Evolutionary conservation across 2,888 invertebrate genomes (phyloP).

Genomic region (Drosophila picticornis): DNA sequence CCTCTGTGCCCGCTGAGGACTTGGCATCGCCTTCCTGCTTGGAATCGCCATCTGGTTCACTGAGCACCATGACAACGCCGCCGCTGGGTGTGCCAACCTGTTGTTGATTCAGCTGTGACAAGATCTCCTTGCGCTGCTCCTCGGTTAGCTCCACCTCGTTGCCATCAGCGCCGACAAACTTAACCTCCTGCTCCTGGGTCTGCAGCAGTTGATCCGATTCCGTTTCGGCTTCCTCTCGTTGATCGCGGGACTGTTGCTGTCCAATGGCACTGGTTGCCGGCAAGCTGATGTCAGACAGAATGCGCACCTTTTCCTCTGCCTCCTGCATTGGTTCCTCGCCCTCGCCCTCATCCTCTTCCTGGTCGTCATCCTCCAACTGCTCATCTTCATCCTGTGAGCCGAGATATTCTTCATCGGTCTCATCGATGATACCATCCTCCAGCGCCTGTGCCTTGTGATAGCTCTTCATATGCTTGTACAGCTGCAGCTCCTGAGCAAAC

Average conservation of each 20-base stretch:
- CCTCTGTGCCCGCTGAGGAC: constrained; percentile 68
- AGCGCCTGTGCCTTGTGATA: constrained; percentile 89
- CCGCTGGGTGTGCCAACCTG: constrained; percentile 83
- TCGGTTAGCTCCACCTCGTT: constrained; percentile 84
- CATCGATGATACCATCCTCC: constrained; percentile 88
- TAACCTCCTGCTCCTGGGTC: constrained; percentile 84
- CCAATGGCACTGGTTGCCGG: constrained; percentile 72
- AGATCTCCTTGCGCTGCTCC: constrained; percentile 84
- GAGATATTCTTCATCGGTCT: constrained; percentile 86
- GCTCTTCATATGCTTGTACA: constrained; percentile 90
- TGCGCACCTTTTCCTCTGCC: constrained; percentile 86
- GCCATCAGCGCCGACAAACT: constrained; percentile 86
- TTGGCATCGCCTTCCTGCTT: constrained; percentile 67
- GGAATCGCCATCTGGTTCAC: constrained; percentile 73
- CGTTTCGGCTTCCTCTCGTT: constrained; percentile 86
- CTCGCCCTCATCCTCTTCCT: constrained; percentile 82
- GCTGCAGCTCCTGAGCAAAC: constrained; percentile 89
- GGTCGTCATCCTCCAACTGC: constrained; percentile 68
- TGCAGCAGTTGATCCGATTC: constrained; percentile 78
- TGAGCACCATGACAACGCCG: constrained; percentile 85
- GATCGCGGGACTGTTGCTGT: constrained; percentile 76
- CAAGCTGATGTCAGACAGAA: constrained; percentile 85
- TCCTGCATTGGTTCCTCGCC: constrained; percentile 56
- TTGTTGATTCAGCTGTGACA: constrained; percentile 84
- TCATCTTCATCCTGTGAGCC: constrained; percentile 78